These are phyloP conservation scores for Nycticebus coucang DNA, from an alignment of 2,113 vertebrate genomes.

Conservation along the genomic window DNA sequence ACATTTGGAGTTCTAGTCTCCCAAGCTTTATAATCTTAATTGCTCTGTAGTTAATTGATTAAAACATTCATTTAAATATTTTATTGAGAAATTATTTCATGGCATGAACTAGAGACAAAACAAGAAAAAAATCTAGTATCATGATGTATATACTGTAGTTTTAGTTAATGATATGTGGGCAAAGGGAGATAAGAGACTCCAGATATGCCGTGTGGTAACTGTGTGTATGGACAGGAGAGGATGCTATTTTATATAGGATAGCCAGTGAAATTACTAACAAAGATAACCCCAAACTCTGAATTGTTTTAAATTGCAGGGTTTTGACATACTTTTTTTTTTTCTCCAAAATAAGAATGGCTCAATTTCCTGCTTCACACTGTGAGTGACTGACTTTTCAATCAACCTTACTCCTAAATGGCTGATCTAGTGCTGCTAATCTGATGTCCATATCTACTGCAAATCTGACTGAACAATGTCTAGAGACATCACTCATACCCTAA, in stretches of 20 bases:
- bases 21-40: not conserved
- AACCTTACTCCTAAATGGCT: not conserved
- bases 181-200: not conserved
- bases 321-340: not conserved
- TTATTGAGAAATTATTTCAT: not conserved
- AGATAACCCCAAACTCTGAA: not conserved
- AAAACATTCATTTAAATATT: not conserved
- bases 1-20: not conserved
- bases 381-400: not conserved
- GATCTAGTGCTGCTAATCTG: not conserved
- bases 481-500: not conserved
- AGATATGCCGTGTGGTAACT: not conserved
- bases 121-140: not conserved
- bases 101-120: not conserved
- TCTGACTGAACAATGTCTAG: not conserved
- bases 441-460: not conserved
- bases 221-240: rapidly evolving
- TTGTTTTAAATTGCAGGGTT: not conserved
- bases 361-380: not conserved
- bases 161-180: not conserved
- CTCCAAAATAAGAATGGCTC: not conserved
- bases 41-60: not conserved
- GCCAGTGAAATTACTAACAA: not conserved
- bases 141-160: not conserved
- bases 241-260: not conserved